Conservation (phyloP, 2,113 vertebrate genomes). For the Paralichthys olivaceus region DNA sequence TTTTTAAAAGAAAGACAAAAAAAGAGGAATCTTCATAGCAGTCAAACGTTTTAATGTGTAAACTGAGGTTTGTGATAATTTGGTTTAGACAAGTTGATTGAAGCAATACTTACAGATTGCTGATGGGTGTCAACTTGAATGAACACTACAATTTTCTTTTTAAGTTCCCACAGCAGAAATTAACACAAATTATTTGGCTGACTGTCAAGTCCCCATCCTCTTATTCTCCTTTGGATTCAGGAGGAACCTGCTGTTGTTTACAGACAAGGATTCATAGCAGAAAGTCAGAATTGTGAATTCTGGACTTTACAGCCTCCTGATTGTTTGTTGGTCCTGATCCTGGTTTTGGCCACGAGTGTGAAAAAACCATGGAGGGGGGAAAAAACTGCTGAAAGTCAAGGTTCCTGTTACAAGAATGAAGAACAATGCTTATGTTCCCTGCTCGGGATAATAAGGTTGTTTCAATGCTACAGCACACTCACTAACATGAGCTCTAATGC, state of each 20-base stretch:
- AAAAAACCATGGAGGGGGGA: slow-evolving; percentile 10
- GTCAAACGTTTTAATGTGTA: background rate
- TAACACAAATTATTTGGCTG: too few species aligned
- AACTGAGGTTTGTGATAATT: background rate
- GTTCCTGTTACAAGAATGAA: slow-evolving; percentile 42
- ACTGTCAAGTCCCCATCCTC: too few species aligned
- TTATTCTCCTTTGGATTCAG: background rate
- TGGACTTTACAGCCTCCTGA: background rate
- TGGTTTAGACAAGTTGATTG: too few species aligned
- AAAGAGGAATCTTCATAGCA: background rate
- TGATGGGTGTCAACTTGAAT: too few species aligned
- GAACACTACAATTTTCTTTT: too few species aligned
- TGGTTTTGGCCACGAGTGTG: background rate
- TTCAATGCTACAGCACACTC: slow-evolving; percentile 13
- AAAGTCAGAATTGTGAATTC: background rate
- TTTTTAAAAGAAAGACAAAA: too few species aligned
- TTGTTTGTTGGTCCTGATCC: slow-evolving; percentile 17
- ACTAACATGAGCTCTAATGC: background rate
- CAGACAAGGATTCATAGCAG: background rate
- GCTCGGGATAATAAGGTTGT: slow-evolving; percentile 32
- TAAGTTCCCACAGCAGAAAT: too few species aligned
- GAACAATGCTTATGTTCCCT: slow-evolving; percentile 20
- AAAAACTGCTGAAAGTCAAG: slow-evolving; percentile 20
- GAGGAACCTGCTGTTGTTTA: background rate
- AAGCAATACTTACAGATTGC: too few species aligned